Percentiles rank a stretch among this genome's conserved stretches.
phyloP scores from a whole-genome alignment of 2,797 vertebrate species.

The Staurois parvus region DNA sequence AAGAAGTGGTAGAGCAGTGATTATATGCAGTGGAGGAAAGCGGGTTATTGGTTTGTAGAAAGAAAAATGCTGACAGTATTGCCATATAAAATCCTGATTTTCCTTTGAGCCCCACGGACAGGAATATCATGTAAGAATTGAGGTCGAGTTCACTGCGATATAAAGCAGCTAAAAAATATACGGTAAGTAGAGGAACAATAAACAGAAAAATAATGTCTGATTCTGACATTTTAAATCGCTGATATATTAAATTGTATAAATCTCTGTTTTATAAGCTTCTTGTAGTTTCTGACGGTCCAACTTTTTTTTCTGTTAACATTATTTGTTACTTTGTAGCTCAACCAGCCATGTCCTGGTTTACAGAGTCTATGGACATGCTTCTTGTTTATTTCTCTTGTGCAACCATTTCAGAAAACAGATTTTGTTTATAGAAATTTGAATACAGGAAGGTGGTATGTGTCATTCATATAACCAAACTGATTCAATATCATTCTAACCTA shows the following conservation, averaged over 20 bases:
- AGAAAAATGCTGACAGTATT: constrained; percentile 9
- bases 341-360: background rate
- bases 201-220: background rate
- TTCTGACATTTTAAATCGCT: background rate
- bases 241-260: background rate
- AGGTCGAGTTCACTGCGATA: background rate
- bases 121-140: background rate
- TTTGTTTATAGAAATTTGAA: too few species aligned
- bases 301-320: background rate
- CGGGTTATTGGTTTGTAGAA: background rate
- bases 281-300: background rate
- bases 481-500: too few species aligned
- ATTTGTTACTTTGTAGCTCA: background rate
- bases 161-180: background rate
- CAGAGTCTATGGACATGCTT: too few species aligned
- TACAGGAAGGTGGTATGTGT: too few species aligned
- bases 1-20: background rate
- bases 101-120: background rate
- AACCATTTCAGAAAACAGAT: too few species aligned
- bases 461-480: too few species aligned
- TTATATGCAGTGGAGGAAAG: background rate
- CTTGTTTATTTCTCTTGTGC: too few species aligned
- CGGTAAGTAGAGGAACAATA: background rate
- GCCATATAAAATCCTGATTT: background rate
- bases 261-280: background rate